Conservation (phyloP, 30 jellyfish, hydroid and myxozoan species). For the Morbakka virulenta region DNA sequence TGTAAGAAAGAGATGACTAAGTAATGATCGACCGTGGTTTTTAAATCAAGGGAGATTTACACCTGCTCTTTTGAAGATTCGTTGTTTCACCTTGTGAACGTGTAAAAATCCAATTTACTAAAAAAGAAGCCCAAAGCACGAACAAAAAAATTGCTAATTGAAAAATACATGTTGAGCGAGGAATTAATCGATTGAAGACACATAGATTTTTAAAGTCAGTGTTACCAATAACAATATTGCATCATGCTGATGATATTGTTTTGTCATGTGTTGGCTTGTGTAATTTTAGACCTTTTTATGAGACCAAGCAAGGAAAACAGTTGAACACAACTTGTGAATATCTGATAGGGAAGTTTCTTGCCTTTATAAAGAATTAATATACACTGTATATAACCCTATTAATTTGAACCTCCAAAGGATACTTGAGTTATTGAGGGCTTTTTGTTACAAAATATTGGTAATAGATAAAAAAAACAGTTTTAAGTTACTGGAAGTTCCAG, state of each 20-base stretch:
- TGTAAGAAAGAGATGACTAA: too few species aligned
- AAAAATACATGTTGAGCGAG: slow-evolving; percentile 51
- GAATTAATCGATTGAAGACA: slow-evolving; percentile 39
- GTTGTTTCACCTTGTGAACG: slow-evolving; percentile 51
- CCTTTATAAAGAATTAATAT: too few species aligned
- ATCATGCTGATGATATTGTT: slow-evolving; percentile 29
- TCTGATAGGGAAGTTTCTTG: too few species aligned
- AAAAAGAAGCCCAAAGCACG: slow-evolving; percentile 28
- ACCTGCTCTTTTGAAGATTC: slow-evolving; percentile 9
- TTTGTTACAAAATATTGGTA: too few species aligned
- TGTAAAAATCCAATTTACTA: slow-evolving; percentile 29
- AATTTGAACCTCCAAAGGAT: too few species aligned
- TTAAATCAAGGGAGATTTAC: slow-evolving; percentile 34
- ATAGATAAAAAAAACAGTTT: too few species aligned
- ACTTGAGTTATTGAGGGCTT: too few species aligned
- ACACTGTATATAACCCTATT: too few species aligned
- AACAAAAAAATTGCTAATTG: slow-evolving; percentile 30
- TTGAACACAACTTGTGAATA: too few species aligned
- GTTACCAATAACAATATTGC: slow-evolving; percentile 33
- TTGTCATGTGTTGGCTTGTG: slow-evolving; percentile 27
- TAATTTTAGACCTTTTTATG: slow-evolving; percentile 17
- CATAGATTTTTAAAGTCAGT: slow-evolving; percentile 17
- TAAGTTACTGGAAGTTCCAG: too few species aligned
- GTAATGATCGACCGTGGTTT: slow-evolving; percentile 55
- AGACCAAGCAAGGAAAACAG: too few species aligned